Evolutionary conservation across 2,797 vertebrate genomes (phyloP).

Genomic region (Sebastes nivosus): DNA sequence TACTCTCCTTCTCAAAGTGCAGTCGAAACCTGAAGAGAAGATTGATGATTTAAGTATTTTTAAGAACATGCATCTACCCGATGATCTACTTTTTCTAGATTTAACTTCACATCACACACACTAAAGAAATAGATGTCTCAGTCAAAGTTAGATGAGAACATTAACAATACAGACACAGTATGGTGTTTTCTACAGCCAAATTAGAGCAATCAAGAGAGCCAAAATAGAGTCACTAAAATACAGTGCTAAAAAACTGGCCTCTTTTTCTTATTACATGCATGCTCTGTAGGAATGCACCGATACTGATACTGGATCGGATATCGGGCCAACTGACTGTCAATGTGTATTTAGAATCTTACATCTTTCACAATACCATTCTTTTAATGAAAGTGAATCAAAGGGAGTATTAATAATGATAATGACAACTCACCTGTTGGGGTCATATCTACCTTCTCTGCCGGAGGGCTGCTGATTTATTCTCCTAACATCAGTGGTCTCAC

Average conservation of each 20-base stretch:
- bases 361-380: neutral
- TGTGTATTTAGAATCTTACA: neutral
- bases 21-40: constrained; percentile 84
- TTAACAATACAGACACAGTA: neutral
- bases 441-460: constrained; percentile 84
- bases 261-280: neutral
- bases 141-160: neutral
- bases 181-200: neutral
- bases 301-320: no score
- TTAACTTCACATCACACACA: neutral
- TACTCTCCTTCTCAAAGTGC: constrained; percentile 91
- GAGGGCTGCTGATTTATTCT: constrained; percentile 90
- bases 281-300: no score
- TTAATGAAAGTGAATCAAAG: neutral
- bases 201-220: neutral
- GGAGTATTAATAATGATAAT: neutral
- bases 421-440: constrained; percentile 87
- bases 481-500: constrained; percentile 88
- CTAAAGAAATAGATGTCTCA: neutral
- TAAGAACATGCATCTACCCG: neutral
- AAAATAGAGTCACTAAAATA: neutral
- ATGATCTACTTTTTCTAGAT: neutral
- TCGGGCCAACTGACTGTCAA: neutral
- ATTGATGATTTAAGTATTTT: neutral
- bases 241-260: neutral